Base-by-base conservation (phyloP, 1,140 invertebrate genomes). In the Caenorhabditis tropicalis region DNA sequence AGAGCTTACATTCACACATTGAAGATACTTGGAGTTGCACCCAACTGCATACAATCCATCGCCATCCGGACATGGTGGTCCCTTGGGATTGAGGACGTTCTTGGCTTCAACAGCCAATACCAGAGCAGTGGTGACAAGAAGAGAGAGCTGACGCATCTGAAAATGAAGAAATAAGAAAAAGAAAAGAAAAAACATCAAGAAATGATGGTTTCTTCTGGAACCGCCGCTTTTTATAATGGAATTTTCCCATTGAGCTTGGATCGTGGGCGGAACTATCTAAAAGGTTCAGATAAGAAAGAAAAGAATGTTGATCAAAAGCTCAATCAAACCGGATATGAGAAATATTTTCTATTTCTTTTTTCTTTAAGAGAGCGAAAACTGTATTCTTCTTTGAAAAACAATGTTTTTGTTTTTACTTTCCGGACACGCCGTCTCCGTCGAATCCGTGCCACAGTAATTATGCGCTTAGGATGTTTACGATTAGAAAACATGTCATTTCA, bases 221-320 rank as follows among this genome's bases (percentile, higher is more conserved):
- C 65, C 6, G 16, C 1, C 0, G 19, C 36, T 36, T 74, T 74
- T 74, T 74, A 74, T 74, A 74, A 24, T 39, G 36, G 0, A 0
- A 21, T 27, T 74, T 31, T 74, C 12, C 43, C 53, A 58, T 12
- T 58, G 51, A 53, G 16, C 51, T 74, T 29, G 3, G n/a, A 16
- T 15, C 16, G 65, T 74, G 65, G 65, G 65, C 36, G 65, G 65
- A 46, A 36, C 27, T 21, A 36, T 56, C 53, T 27, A 56, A 24
- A 27, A 56, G 24, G 29, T 43, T 12, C 39, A 43, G 39, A 56
- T 27, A 10, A 27, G 6, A 56, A 27, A 24, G 16, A 33, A 19
- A 10, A 21, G 58, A 65, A 65, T 65, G 31, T 74, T 74, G 33
- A 74, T 74, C 65, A 74, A 43, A 74, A 74, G 65, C 65, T 24